Evolutionary conservation across 2,888 invertebrate genomes (phyloP).

Genomic region (Odiellus spinosus): DNA sequence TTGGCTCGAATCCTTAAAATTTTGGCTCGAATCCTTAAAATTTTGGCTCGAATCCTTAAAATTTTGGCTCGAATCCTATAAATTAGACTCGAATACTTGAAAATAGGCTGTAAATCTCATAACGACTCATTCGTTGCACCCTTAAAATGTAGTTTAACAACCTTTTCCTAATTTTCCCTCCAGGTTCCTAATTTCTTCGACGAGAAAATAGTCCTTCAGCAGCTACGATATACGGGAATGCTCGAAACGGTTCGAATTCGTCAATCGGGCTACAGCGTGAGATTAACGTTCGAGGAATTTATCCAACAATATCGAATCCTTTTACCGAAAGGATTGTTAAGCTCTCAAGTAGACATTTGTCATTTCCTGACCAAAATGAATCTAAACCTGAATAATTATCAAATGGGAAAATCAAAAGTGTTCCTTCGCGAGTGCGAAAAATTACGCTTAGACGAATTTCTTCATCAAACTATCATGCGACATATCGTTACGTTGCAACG

Average conservation of each 20-base stretch:
- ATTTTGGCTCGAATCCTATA: too few relatives aligned
- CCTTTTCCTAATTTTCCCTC: slow-evolving; percentile 18
- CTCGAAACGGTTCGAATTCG: slow-evolving; percentile 85
- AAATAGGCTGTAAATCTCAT: too few relatives aligned
- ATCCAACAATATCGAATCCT: slow-evolving; percentile 80
- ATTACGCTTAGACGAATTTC: slow-evolving; percentile 70
- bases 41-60: too few relatives aligned
- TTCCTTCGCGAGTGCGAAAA: slow-evolving; percentile 89
- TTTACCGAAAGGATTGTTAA: slow-evolving; percentile 63
- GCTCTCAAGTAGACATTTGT: slow-evolving; percentile 69
- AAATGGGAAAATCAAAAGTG: slow-evolving; percentile 68
- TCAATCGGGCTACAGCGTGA: slow-evolving; percentile 86
- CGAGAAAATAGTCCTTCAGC: slow-evolving; percentile 77
- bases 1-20: too few relatives aligned
- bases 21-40: too few relatives aligned
- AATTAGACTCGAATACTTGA: too few relatives aligned
- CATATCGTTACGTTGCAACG: slow-evolving; percentile 80
- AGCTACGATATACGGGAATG: slow-evolving; percentile 90
- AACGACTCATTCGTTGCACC: too few relatives aligned
- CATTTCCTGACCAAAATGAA: slow-evolving; percentile 67
- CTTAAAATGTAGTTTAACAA: too few relatives aligned
- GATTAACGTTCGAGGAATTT: slow-evolving; percentile 84
- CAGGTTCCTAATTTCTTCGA: slow-evolving; percentile 76
- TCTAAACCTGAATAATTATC: slow-evolving; percentile 75
- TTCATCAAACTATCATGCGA: slow-evolving; percentile 86